phyloP scores from a whole-genome alignment of 2,888 invertebrate species.

The Acanthosepion lycidas region DNA sequence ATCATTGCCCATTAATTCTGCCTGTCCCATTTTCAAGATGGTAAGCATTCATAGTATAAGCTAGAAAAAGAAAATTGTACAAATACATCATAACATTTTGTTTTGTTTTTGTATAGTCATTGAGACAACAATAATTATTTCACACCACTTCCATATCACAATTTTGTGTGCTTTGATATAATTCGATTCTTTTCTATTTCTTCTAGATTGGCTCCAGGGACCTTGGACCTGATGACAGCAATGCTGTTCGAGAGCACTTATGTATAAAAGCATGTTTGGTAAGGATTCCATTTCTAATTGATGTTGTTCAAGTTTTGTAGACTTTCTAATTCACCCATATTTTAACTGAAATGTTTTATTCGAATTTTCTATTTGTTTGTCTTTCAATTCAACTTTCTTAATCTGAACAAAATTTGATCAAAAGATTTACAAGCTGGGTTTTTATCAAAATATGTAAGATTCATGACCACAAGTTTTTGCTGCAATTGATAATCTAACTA shows the following conservation, averaged over 20 bases:
- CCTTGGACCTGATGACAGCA: slow-evolving; percentile 77
- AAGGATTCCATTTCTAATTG: slow-evolving; percentile 50
- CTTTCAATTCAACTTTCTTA: too few relatives aligned
- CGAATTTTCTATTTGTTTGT: not conserved
- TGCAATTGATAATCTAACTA: too few relatives aligned
- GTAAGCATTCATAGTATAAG: too few relatives aligned
- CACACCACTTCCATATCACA: too few relatives aligned
- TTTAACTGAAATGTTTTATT: not conserved
- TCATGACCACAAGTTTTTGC: too few relatives aligned
- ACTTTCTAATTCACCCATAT: not conserved
- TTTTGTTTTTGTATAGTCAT: not conserved
- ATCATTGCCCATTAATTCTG: too few relatives aligned
- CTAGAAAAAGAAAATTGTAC: too few relatives aligned
- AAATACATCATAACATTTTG: not conserved
- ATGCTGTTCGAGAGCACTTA: slow-evolving; percentile 85
- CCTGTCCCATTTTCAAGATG: too few relatives aligned
- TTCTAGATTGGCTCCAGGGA: slow-evolving; percentile 75
- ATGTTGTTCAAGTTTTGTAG: not conserved
- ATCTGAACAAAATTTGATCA: too few relatives aligned
- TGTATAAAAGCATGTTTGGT: slow-evolving; percentile 89
- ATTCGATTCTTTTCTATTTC: not conserved
- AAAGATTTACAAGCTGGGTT: too few relatives aligned
- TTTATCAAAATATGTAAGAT: too few relatives aligned
- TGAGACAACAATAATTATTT: too few relatives aligned
- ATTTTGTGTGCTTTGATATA: not conserved